These are phyloP conservation scores for Paralinhomoeus sp. DNA, from an alignment of 2,888 invertebrate species.

Conservation along the genomic window DNA sequence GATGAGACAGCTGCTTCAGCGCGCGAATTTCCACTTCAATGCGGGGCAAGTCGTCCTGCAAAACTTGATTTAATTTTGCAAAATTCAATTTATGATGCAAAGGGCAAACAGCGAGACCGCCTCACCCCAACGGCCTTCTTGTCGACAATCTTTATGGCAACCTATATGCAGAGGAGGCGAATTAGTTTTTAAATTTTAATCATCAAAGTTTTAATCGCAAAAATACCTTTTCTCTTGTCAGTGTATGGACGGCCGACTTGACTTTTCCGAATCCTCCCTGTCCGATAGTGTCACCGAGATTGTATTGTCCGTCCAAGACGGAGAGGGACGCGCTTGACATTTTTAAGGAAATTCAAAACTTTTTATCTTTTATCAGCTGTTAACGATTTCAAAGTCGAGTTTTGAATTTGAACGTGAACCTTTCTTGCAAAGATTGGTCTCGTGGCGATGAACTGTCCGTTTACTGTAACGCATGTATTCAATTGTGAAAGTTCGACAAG, in stretches of 20 bases:
- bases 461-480: too few relatives aligned
- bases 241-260: not conserved
- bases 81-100: not conserved
- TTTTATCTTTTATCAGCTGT: too few relatives aligned
- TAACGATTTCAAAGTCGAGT: too few relatives aligned
- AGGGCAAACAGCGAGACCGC: slow-evolving; percentile 18
- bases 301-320: not conserved
- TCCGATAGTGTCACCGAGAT: not conserved
- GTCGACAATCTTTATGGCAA: slow-evolving; percentile 56
- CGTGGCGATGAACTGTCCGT: too few relatives aligned
- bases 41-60: slow-evolving; percentile 1
- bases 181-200: too few relatives aligned
- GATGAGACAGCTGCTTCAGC: slow-evolving; percentile 44
- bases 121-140: slow-evolving; percentile 41
- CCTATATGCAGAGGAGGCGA: too few relatives aligned
- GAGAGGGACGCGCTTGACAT: not conserved
- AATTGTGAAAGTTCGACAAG: too few relatives aligned
- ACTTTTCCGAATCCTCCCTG: slow-evolving; percentile 1
- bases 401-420: too few relatives aligned
- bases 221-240: not conserved
- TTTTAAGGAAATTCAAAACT: too few relatives aligned
- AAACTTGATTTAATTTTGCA: not conserved
- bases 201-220: too few relatives aligned
- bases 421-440: too few relatives aligned
- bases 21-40: slow-evolving; percentile 17